These are phyloP conservation scores for Danionella cerebrum DNA, from an alignment of 2,113 vertebrate genomes.

Conservation along the genomic window DNA sequence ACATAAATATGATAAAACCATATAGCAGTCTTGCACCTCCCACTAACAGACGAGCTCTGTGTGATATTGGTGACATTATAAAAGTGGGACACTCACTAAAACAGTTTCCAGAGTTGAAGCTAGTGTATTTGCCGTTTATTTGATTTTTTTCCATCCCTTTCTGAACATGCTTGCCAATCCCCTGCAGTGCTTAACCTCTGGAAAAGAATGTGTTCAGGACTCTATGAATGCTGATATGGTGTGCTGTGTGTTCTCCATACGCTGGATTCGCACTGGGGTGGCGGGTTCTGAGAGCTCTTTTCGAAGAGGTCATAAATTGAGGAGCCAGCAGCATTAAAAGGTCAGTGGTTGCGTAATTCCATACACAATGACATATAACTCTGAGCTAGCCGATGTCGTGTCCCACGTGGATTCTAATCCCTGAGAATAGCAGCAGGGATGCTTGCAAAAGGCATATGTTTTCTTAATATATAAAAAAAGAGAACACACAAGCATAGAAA, in stretches of 20 bases:
- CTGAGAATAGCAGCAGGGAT: not conserved
- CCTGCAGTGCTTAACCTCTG: constrained; percentile 35
- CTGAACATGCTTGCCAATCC: constrained; percentile 28
- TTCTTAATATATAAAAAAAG: not conserved
- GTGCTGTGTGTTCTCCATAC: not conserved
- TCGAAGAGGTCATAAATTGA: constrained; percentile 34
- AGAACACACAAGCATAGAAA: too few relatives aligned
- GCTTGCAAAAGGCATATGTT: not conserved
- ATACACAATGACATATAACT: constrained; percentile 26
- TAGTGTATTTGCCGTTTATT: not conserved
- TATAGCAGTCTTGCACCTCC: not conserved
- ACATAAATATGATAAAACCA: constrained; percentile 16
- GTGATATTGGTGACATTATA: constrained; percentile 23
- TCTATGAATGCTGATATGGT: constrained; percentile 41
- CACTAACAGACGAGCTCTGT: not conserved
- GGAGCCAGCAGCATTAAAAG: constrained; percentile 34
- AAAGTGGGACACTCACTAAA: not conserved
- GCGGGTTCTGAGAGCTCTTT: constrained; percentile 24
- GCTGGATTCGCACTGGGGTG: constrained; percentile 18
- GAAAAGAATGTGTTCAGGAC: constrained; percentile 27
- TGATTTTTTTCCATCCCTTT: constrained; percentile 26
- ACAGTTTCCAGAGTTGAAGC: not conserved
- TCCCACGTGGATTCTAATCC: constrained; percentile 8
- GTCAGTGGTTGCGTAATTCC: constrained; percentile 29
- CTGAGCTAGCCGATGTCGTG: not conserved